Conservation (phyloP, 1,140 invertebrate genomes). For the Samia ricini region DNA sequence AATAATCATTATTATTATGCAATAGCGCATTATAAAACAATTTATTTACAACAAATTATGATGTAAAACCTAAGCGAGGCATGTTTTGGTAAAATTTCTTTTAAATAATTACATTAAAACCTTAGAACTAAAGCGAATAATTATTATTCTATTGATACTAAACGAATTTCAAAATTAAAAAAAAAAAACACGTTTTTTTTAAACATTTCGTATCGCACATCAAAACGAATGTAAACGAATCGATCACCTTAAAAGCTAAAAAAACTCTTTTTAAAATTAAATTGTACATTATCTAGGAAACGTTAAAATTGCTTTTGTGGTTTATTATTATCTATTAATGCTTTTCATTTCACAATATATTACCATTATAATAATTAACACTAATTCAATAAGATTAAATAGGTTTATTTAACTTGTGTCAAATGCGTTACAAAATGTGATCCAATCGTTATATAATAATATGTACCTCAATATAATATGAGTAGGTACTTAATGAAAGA, state of each 20-base stretch:
- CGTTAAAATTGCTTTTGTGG: constrained; percentile 42
- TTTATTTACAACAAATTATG: constrained; percentile 62
- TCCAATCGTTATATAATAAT: neutral
- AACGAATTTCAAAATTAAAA: constrained; percentile 9
- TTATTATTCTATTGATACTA: neutral
- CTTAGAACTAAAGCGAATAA: constrained; percentile 48
- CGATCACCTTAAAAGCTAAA: constrained; percentile 17
- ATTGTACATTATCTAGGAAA: constrained; percentile 53
- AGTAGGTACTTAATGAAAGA: neutral
- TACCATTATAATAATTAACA: neutral
- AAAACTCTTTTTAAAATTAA: constrained; percentile 17
- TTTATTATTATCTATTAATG: constrained; percentile 24
- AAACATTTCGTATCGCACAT: constrained; percentile 9
- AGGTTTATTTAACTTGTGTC: neutral
- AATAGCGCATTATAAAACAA: constrained; percentile 62
- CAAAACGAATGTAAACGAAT: constrained; percentile 9
- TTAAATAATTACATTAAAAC: constrained; percentile 62
- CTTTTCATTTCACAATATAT: constrained; percentile 5
- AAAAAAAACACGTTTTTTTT: constrained; percentile 2
- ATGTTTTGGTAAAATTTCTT: constrained; percentile 72
- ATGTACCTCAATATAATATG: too few species aligned
- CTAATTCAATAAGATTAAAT: constrained; percentile 1
- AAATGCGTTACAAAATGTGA: constrained; percentile 3
- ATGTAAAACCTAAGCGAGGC: constrained; percentile 72
- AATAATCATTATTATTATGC: constrained; percentile 74